Evolutionary conservation across 2,113 vertebrate genomes (phyloP).

Genomic region (Lepus europaeus): DNA sequence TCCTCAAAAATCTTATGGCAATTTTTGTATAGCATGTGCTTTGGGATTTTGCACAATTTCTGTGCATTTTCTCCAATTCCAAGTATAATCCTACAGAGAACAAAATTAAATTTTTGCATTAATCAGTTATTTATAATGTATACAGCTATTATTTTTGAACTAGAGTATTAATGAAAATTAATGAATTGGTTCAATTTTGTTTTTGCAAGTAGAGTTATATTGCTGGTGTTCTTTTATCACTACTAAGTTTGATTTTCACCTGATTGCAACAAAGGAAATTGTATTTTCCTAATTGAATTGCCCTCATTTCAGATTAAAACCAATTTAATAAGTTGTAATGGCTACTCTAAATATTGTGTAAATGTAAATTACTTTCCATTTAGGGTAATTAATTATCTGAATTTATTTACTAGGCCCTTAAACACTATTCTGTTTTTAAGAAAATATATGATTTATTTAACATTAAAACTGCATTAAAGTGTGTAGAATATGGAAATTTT

Average conservation of each 20-base stretch:
- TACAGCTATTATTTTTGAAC: constrained; percentile 37
- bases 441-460: too few relatives aligned
- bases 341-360: constrained; percentile 43
- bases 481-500: too few relatives aligned
- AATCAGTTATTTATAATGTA: constrained; percentile 32
- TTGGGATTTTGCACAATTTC: constrained; percentile 23
- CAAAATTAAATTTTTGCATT: constrained; percentile 43
- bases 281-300: constrained; percentile 72
- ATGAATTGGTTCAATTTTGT: constrained; percentile 49
- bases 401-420: constrained; percentile 12
- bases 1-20: background rate
- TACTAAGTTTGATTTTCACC: constrained; percentile 44
- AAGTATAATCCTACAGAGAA: background rate
- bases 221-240: constrained; percentile 59
- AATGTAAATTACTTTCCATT: constrained; percentile 35
- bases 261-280: constrained; percentile 44
- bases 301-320: constrained; percentile 60
- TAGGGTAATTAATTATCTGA: constrained; percentile 44
- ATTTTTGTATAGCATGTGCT: constrained; percentile 46
- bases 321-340: constrained; percentile 42
- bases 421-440: background rate
- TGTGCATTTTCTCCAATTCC: constrained; percentile 12
- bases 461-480: too few relatives aligned
- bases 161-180: constrained; percentile 32
- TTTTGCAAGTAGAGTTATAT: constrained; percentile 29